Evolutionary conservation across 2,888 invertebrate genomes (phyloP), one percentile per base, ranked within the genome.

Genomic region (Rhamphomyia laevipes): DNA sequence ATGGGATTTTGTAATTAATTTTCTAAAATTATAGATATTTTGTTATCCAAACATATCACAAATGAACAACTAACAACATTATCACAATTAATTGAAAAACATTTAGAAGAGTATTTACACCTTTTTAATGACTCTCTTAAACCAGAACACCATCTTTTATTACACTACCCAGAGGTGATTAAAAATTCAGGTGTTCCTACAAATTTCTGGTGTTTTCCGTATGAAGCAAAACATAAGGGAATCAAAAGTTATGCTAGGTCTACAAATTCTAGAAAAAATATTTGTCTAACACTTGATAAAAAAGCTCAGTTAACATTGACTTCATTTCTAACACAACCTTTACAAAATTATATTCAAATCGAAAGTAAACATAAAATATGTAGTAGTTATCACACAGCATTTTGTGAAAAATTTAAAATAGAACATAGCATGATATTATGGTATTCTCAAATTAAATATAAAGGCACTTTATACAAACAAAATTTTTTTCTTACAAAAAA

Each of bases 1-100:
- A 16, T 53, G 52, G 51, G 13, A 37, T 7, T 53, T 54, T 43
- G 13, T 51, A 13, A 12, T 45, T 30, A 12, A n/a, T 23, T 47
- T 52, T 21, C 49, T 18, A 44, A 48, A 12, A 43, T 49, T 17
- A 44, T 51, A 7, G 46, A 51, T 37, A 35, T 40, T 33, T 17
- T 51, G 37, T 46, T 50, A 38, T 37, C 17, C 11, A 18, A 37
- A 13, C 35, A 23, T 15, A 11, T 46, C 2, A 35, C 33, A 7
- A 31, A 23, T 15, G 40, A 33, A 33, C 3, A 13, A 13, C 7
- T 33, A 33, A 33, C 13, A 3, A 3, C 13, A 33, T 9, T 33
- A 6, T 11, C 11, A 9, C 11, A 33, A 31, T 31, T 48, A 2
- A 46, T 48, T 37, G 23, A 15, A 38, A 12, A 43, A 21, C 13